Evolutionary conservation across 2,888 invertebrate genomes (phyloP).

Genomic region (Leuctra nigra): DNA sequence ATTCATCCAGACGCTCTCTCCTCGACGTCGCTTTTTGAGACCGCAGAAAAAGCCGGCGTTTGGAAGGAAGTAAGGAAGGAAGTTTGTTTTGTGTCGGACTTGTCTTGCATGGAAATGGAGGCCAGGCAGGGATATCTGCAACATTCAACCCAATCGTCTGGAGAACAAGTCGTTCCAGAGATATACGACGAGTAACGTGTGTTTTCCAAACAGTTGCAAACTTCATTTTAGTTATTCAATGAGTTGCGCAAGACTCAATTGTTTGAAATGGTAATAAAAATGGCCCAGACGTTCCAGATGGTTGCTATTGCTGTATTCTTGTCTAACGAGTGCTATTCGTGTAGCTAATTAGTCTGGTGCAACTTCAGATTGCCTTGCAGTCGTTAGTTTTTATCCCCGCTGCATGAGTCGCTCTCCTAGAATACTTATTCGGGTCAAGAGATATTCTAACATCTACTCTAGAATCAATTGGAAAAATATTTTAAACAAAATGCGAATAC

Average conservation of each 20-base stretch:
- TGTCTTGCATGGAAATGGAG: constrained; percentile 8
- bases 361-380: no score
- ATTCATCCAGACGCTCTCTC: background rate
- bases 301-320: background rate
- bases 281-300: background rate
- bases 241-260: constrained; percentile 3
- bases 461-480: no score
- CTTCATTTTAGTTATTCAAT: constrained; percentile 5
- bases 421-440: no score
- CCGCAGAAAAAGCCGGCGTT: constrained; percentile 6
- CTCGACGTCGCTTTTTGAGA: background rate
- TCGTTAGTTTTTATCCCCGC: no score
- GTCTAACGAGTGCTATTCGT: background rate
- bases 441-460: no score
- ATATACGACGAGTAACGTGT: constrained; percentile 12
- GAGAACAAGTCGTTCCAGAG: constrained; percentile 10
- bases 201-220: constrained; percentile 12
- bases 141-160: constrained; percentile 13
- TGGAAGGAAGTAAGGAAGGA: constrained; percentile 1
- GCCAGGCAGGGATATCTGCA: constrained; percentile 7
- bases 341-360: background rate
- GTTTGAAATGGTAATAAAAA: constrained; percentile 4
- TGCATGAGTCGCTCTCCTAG: no score
- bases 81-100: constrained; percentile 11
- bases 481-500: no score